A percentile compares a stretch with the other conserved stretches of the same genome.
Evolutionary conservation across 2,797 vertebrate genomes (phyloP).

Genomic region (Pangasius sanitwongsei): DNA sequence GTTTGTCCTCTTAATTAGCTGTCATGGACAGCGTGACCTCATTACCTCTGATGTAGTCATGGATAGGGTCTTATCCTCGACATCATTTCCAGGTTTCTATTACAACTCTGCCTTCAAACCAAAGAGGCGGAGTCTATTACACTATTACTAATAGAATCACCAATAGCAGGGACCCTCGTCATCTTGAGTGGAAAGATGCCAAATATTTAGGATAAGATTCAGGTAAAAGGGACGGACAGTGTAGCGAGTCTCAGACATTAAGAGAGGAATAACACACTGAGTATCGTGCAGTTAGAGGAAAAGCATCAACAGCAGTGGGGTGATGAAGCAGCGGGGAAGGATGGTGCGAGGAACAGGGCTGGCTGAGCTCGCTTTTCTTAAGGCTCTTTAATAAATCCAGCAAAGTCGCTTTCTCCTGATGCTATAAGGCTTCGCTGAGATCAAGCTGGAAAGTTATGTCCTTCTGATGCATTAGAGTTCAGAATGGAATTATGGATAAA

Average conservation of each 20-base stretch:
- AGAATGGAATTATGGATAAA: conserved; percentile 16
- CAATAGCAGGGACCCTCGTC: neutral
- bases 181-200: neutral
- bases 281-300: no score
- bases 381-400: neutral
- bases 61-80: neutral
- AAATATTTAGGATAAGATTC: neutral
- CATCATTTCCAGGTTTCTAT: neutral
- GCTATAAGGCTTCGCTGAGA: neutral
- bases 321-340: neutral
- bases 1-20: conserved; percentile 51
- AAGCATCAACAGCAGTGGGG: neutral
- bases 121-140: neutral
- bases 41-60: neutral
- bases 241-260: neutral
- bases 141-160: neutral
- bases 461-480: conserved; percentile 9
- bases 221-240: neutral
- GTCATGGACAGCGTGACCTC: conserved; percentile 36
- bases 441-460: neutral
- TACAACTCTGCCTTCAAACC: neutral
- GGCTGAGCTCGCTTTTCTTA: neutral
- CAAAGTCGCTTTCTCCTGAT: neutral
- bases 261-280: neutral
- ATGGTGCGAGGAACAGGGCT: neutral